Evolutionary conservation across 37 sponge, comb jelly and placozoan species (phyloP).

Genomic region (Theonella swinhoei): DNA sequence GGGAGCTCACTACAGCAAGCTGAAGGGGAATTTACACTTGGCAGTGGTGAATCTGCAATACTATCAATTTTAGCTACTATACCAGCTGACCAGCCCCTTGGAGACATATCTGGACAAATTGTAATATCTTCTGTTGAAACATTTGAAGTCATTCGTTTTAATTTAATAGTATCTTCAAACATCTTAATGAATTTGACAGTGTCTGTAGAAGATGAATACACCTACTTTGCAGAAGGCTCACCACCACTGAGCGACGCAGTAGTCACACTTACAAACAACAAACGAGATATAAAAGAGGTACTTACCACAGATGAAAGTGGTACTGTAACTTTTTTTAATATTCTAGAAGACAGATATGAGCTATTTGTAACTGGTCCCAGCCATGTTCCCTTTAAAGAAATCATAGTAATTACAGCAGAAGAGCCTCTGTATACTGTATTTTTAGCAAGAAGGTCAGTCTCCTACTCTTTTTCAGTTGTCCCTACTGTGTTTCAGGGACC

Average conservation of each 20-base stretch:
- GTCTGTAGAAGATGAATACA: slow-evolving; percentile 37
- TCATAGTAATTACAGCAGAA: slow-evolving; percentile 3
- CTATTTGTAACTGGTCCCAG: slow-evolving; percentile 19
- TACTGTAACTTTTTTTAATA: slow-evolving; percentile 21
- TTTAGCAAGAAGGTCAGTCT: slow-evolving; percentile 37
- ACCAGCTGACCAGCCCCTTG: slow-evolving; percentile 4
- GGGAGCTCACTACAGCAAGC: slow-evolving; percentile 5
- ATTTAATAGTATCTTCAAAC: slow-evolving; percentile 26
- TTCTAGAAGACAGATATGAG: slow-evolving; percentile 47
- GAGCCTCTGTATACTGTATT: slow-evolving; percentile 30
- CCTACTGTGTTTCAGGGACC: slow-evolving; percentile 20
- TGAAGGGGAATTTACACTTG: slow-evolving; percentile 16
- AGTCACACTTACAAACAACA: slow-evolving; percentile 14
- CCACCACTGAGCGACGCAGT: slow-evolving; percentile 33
- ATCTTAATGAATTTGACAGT: slow-evolving; percentile 32
- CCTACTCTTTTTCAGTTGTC: slow-evolving; percentile 32
- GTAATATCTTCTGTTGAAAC: slow-evolving; percentile 13
- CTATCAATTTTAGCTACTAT: slow-evolving; percentile 10
- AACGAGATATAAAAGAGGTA: slow-evolving; percentile 18
- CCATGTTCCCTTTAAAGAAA: slow-evolving; percentile 3
- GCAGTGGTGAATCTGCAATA: slow-evolving; percentile 20
- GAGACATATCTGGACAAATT: slow-evolving; percentile 17
- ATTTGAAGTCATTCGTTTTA: slow-evolving; percentile 2
- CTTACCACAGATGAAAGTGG: slow-evolving; percentile 13
- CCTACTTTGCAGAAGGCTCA: slow-evolving; percentile 41